Evolutionary conservation across 2,888 invertebrate species (phyloP), one percentile per base, ranked within the genome.

Genomic region (Hartigia nigra): DNA sequence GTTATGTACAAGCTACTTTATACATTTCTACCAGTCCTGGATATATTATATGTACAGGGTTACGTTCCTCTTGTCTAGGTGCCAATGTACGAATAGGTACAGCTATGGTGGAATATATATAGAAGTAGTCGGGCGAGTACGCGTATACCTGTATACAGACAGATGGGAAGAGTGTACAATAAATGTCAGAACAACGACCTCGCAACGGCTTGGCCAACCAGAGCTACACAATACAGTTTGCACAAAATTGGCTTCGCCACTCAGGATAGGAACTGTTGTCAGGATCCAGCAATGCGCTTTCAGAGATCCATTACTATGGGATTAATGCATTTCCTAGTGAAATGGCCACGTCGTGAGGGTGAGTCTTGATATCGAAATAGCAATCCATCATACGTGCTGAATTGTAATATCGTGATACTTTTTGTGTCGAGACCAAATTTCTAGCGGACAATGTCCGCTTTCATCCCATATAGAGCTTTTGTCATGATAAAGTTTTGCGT

Each of bases 111-210:
- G 23, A 55, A 23, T 55, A 55, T 1, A 9, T 55, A 55, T 55
- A 23, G 23, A 55, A 14, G 23, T 55, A 23, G 55, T 55, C 23
- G 55, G 23, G 9, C 23, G 55, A 55, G 55, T 55, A 55, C 55
- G 39, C 14, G 1, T 23, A 9, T 55, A 23, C 23, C 23, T 55
- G 23, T 55, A 55, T 23, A 55, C 55, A 55, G 55, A 55, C 23
- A 55, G 23, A 14, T 55, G 55, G 72, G 31, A 39, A 76, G 31
- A 69, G 81, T 74, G 78, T 69, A 84, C 81, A 83, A 85, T 84
- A 85, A 84, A 85, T 82, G 85, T 81, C 84, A 75, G 85, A 84
- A 85, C 85, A 84, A 85, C 85, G 85, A 85, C 85, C 85, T 77
- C 83, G 78, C 77, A 70, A 74, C 75, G 82, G 81, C 81, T 78